Evolutionary conservation across 2,888 invertebrate species (phyloP).

Genomic region (Agonopterix heracliana): DNA sequence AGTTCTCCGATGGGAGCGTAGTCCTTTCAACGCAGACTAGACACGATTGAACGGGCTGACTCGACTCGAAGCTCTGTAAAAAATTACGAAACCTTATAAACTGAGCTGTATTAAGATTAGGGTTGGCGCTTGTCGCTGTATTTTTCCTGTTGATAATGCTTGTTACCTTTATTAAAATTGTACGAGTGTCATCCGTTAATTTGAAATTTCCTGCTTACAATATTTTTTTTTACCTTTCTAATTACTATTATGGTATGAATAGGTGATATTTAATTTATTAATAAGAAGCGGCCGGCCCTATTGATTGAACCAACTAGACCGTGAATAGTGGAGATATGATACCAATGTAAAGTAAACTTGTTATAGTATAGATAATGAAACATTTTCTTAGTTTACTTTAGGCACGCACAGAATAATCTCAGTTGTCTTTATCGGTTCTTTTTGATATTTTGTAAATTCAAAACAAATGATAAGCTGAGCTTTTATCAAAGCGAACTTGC

Average conservation of each 20-base stretch:
- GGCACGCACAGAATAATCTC: not conserved
- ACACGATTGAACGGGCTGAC: slow-evolving; percentile 34
- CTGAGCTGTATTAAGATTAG: slow-evolving; percentile 23
- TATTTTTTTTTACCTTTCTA: too few species aligned
- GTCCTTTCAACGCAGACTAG: slow-evolving; percentile 25
- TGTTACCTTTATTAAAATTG: too few species aligned
- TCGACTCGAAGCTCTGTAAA: slow-evolving; percentile 43
- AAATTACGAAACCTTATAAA: slow-evolving; percentile 55
- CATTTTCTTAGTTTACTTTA: not conserved
- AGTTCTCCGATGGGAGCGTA: slow-evolving; percentile 20
- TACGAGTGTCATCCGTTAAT: too few species aligned
- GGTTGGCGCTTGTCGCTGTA: slow-evolving; percentile 15
- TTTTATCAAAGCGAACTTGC: slow-evolving; percentile 25
- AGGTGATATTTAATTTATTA: too few species aligned
- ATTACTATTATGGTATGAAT: too few species aligned
- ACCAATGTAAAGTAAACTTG: slow-evolving; percentile 22
- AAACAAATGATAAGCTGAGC: slow-evolving; percentile 23
- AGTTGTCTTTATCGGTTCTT: not conserved
- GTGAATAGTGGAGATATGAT: slow-evolving; percentile 40
- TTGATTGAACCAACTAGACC: slow-evolving; percentile 18
- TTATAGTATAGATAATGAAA: slow-evolving; percentile 6
- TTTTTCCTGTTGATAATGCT: slow-evolving; percentile 7
- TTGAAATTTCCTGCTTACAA: too few species aligned
- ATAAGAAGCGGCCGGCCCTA: not conserved
- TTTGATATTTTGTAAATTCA: slow-evolving; percentile 4